Conservation (phyloP, 2,113 vertebrate genomes). For the Baryphthengus martii region DNA sequence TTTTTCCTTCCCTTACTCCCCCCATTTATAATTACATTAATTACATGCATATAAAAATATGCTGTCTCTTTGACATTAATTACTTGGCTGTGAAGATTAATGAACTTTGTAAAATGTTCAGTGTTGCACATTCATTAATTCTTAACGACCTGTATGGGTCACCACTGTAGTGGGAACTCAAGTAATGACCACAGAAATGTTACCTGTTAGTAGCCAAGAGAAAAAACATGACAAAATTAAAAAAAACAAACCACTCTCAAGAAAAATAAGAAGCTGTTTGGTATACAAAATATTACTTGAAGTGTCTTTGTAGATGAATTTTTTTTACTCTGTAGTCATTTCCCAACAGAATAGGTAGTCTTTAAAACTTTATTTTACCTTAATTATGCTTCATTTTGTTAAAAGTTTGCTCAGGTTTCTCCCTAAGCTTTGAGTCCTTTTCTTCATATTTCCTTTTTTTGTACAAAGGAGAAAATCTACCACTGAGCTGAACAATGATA, state of each 20-base stretch:
- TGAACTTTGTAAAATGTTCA: conserved; percentile 31
- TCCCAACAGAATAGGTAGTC: not conserved
- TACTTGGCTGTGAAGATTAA: conserved; percentile 45
- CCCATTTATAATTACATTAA: conserved; percentile 49
- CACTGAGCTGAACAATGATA: not conserved
- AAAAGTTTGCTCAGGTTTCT: not conserved
- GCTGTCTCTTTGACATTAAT: conserved; percentile 41
- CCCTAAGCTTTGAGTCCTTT: not conserved
- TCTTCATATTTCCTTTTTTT: not conserved
- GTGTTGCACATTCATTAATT: conserved; percentile 16
- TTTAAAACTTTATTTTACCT: not conserved
- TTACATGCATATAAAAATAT: not conserved
- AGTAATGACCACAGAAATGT: not conserved
- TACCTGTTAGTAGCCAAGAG: not conserved
- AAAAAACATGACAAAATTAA: not conserved
- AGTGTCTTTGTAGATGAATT: not conserved
- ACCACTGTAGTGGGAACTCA: not conserved
- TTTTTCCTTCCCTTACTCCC: not conserved
- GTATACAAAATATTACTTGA: not conserved
- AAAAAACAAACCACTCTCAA: not conserved
- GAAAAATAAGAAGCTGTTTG: not conserved
- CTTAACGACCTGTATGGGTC: not conserved
- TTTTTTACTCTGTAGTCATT: not conserved
- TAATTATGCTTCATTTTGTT: not conserved
- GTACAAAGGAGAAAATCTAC: not conserved